Base-by-base conservation (phyloP, 2,888 invertebrate genomes). In the Timema cristinae region DNA sequence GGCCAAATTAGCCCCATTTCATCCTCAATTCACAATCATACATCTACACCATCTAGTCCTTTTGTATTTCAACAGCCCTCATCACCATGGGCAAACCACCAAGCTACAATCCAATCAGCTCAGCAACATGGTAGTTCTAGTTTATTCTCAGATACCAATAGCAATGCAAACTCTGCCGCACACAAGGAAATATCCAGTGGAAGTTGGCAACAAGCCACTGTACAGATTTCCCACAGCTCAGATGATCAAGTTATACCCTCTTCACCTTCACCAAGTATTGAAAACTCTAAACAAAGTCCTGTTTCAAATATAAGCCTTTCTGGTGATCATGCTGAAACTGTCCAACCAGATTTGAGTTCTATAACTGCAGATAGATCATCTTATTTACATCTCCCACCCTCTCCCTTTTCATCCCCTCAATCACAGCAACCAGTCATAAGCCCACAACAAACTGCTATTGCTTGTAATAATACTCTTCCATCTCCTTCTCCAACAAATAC, bases 11-110 rank as follows among this genome's bases (percentile, higher is more conserved):
- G 70, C 47, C 68, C 70, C 50, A 68, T 68, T 15, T 68, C 68
- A 54, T 52, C 68, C 16, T 68, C 68, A 13, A 15, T 50, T 16
- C 69, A 72, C 48, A 63, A 69, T 15, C 66, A 59, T 10, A 66
- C 71, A 47, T 67, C 69, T 49, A 52, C 67, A 59, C 66, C 73
- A 54, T 70, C 70, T 52, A 73, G 73, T 70, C 73, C 75, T 54
- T 75, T 75, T 73, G 73, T 73, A 48, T 75, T 75, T 69, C 71
- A 72, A 61, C 73, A 75, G 66, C 73, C 75, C 13, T 52, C 72
- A 32, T 71, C 74, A 50, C 74, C 71, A 5, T 74, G 74, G 74
- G 48, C 56, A 61, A 61, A 61, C 48, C 10, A 32, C 32, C 32
- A 32, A 32, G 32, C 4, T 32, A 1, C 68, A 16, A 48, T 6